Base-by-base conservation (phyloP, 2,797 vertebrate species). In the Helostoma temminkii region DNA sequence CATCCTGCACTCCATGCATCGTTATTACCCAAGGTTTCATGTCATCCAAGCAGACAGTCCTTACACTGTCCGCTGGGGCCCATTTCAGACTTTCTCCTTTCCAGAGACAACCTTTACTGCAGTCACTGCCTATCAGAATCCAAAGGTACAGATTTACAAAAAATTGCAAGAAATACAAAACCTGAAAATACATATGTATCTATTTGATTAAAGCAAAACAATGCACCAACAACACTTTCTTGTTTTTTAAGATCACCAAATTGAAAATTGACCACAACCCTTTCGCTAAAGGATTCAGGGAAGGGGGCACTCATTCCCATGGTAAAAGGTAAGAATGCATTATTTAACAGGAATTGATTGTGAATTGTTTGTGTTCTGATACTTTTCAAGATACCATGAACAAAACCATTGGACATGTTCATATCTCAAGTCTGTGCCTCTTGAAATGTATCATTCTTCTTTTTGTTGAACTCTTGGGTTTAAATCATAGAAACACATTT, bases 1-100 rank as follows among this genome's bases (percentile, higher is more conserved):
- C 72, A 95, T 97, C 71, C 91, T 97, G 37, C 96, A 96, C 87
- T 97, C 96, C 48, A 97, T 97, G 96, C 96, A 97, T 61, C 94
- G 95, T 9, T 97, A 98, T 88, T 94, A 93, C 84, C 96, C 96
- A 0, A 93, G 96, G 41, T 96, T 98, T 80, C 95, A 96, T 62
- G 91, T 97, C 11, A 91, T 96, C 69, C 96, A 95, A 83, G 94
- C 95, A 0, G 96, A 96, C 10, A 94, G 95, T 62, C 91, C 94
- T 0, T 95, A 95, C 89, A 94, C 93, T 0, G 86, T 94, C 22
- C 88, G 93, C 83, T 96, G 96, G 96, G 94, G 93, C 15, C 88
- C 94, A 6, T 94, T 96, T 74, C 95, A 95, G 66, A 94, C 93
- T 24, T 96, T 96, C 85, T 94, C 94, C 57, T 98, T 96, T 85